Base-by-base conservation (phyloP, 2,888 invertebrate species). In the Drosophila trichaetosa region DNA sequence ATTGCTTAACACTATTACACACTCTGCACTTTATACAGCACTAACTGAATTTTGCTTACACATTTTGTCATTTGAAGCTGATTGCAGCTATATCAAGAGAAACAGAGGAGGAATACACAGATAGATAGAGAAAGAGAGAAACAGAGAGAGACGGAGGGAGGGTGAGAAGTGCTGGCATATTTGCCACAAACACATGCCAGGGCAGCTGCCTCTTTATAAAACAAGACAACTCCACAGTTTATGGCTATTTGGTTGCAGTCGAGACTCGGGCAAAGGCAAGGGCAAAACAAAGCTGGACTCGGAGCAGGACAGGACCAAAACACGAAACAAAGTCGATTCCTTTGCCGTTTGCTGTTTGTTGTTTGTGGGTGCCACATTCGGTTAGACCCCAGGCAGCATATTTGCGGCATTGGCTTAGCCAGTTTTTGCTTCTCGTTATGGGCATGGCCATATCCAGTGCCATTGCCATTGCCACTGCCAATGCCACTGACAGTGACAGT, bases 371-470 rank as follows among this genome's bases (percentile, higher is more conserved):
- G 73, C 69, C 73, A 48, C 60, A 56, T 69, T 73, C 46, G 71
- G 75, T 52, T 66, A 60, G 65, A 65, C 69, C 63, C 57, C 61
- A 53, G 57, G 69, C 77, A 77, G 80, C 77, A 82, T 81, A 81
- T 82, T 79, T 83, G 83, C 53, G 78, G 80, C 78, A 80, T 73
- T 69, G 73, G 66, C 80, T 70, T 79, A 82, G 78, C 80, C 63
- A 42, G 72, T 75, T 42, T 77, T 78, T 67, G 67, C 68, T 51
- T 42, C 57, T 67, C 67, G 68, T 52, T 67, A 67, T 57, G 57
- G 38, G 68, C 68, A 52, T 67, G 21, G 13, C 57, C 49, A 57
- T 34, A 60, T 60, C 57, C 57, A 60, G 36, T 65, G 65, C 60
- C 74, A 69, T 18, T 70, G 59, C 62, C 73, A 62, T 1, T 69